Base-by-base conservation (phyloP, 2,888 invertebrate species). In the Drosophila lutescens region DNA sequence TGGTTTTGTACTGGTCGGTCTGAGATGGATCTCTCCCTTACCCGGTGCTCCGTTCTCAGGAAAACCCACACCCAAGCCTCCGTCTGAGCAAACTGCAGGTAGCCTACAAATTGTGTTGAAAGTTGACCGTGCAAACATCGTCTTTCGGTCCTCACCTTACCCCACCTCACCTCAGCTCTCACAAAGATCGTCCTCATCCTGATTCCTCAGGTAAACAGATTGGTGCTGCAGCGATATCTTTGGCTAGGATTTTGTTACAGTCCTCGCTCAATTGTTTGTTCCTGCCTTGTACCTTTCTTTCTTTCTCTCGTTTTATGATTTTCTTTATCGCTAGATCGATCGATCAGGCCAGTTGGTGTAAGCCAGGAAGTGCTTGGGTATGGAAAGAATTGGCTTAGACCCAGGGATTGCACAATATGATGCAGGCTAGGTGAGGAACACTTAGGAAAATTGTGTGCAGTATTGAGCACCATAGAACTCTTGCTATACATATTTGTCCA, bases 61-160 rank as follows among this genome's bases (percentile, higher is more conserved):
- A 83, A 82, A 88, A 88, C 77, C 86, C 86, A 80, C 83, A 86
- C 84, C 82, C 75, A 57, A 49, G 75, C 47, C 73, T 54, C 53
- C 54, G 62, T 56, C 51, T 60, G 75, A 49, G 68, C 51, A 75
- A 74, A 63, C 80, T 70, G 67, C 84, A 88, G 80, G 82, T 88
- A 83, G 83, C 78, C 88, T 78, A 88, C 86, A 83, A 83, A 83
- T 83, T 88, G 74, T 71, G 83, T 80, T 65, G 78, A 86, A 86
- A 77, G 84, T 83, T 88, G 86, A 86, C 86, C 88, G 78, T 77
- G 86, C 83, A 83, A 86, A 88, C 84, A 88, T 72, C 62, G 62
- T 63, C 83, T 81, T 71, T 55, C 20, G 57, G 54, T 38, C 58
- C 65, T 43, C 32, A 23, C 12, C 40, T 20, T 46, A 68, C 66